Evolutionary conservation across 2,888 invertebrate species (phyloP).

Genomic region (Odiellus spinosus): DNA sequence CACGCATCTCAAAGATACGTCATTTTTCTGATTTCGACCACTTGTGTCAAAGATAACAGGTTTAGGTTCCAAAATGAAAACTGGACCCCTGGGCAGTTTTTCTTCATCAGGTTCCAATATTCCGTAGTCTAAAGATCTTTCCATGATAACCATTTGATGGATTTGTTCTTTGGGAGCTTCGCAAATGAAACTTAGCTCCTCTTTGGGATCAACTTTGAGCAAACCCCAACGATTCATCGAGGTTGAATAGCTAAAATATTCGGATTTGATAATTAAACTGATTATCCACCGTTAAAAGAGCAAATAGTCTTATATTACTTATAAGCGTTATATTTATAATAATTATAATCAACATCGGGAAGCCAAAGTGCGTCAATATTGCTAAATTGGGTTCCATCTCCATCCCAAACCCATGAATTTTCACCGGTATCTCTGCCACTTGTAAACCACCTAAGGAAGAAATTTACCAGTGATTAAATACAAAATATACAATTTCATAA

Average conservation of each 20-base stretch:
- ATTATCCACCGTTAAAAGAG: slow-evolving; percentile 21
- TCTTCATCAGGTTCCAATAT: slow-evolving; percentile 61
- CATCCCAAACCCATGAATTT: slow-evolving; percentile 37
- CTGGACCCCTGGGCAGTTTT: slow-evolving; percentile 71
- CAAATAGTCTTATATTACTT: slow-evolving; percentile 39
- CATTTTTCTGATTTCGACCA: slow-evolving; percentile 46
- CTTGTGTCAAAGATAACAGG: slow-evolving; percentile 69
- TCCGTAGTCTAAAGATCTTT: slow-evolving; percentile 57
- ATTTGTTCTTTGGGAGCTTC: slow-evolving; percentile 62
- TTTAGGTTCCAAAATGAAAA: slow-evolving; percentile 66
- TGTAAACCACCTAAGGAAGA: slow-evolving; percentile 50
- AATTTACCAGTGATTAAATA: not conserved
- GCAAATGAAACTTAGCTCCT: slow-evolving; percentile 66
- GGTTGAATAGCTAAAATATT: slow-evolving; percentile 25
- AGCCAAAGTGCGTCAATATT: slow-evolving; percentile 69
- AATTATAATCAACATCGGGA: slow-evolving; percentile 32
- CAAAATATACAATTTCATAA: slow-evolving; percentile 22
- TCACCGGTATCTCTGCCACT: slow-evolving; percentile 39
- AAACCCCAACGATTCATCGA: slow-evolving; percentile 66
- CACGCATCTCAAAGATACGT: slow-evolving; percentile 48
- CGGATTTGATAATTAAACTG: slow-evolving; percentile 2
- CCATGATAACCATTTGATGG: slow-evolving; percentile 42
- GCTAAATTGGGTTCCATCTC: slow-evolving; percentile 57
- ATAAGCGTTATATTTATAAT: slow-evolving; percentile 51
- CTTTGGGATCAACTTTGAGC: slow-evolving; percentile 50